Conservation (phyloP, 2,113 vertebrate genomes). For the Proteles cristata region DNA sequence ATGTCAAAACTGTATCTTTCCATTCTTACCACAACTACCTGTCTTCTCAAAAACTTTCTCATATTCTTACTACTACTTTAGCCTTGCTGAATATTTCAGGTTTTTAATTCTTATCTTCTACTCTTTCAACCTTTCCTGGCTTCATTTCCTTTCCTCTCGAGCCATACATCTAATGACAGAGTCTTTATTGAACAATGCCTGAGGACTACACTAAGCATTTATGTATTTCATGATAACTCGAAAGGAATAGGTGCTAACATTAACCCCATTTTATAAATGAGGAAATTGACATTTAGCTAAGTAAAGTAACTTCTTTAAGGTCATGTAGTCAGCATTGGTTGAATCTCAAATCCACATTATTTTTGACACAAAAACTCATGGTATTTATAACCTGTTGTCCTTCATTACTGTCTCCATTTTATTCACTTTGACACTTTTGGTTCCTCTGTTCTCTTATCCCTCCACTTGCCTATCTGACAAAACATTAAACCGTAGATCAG, state of each 20-base stretch:
- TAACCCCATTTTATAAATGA: background rate
- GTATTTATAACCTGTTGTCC: background rate
- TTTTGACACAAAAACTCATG: background rate
- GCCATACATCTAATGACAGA: background rate
- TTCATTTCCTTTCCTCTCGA: conserved; percentile 28
- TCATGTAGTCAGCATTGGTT: background rate
- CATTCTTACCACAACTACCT: background rate
- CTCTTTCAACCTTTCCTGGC: background rate
- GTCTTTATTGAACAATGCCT: background rate
- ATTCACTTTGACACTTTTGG: background rate
- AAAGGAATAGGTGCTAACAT: conserved; percentile 18
- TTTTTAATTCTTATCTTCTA: conserved; percentile 18
- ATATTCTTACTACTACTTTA: background rate
- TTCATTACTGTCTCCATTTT: background rate
- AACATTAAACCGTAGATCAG: background rate
- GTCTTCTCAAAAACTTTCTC: background rate
- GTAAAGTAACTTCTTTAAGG: background rate
- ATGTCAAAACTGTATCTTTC: background rate
- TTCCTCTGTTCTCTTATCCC: background rate
- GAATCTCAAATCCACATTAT: background rate
- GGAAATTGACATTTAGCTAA: background rate
- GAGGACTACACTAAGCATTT: background rate
- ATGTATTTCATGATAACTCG: background rate
- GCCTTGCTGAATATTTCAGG: background rate
- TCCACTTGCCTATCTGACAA: background rate